Evolutionary conservation across 2,113 vertebrate species (phyloP), one percentile per base, ranked within the genome.

Genomic region (Ellobius talpinus): DNA sequence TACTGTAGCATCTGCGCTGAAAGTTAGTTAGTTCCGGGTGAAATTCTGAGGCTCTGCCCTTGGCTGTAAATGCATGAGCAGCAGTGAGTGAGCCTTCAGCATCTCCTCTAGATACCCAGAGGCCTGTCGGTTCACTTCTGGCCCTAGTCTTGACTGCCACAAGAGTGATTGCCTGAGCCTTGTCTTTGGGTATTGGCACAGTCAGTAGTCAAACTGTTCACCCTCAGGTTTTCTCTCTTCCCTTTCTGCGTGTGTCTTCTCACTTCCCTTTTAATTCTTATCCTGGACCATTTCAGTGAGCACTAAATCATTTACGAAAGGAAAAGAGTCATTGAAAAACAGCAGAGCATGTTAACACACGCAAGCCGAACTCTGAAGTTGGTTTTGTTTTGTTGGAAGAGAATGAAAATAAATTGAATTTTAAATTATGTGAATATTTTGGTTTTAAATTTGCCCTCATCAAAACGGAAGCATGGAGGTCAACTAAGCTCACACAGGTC

Each of bases 391-490:
- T 16, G 24, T 91, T 19, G 31, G 42, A 76, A 5, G 31, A 76
- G 3, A 36, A 84, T 87, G 23, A 90, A 96, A 78, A 12, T 82
- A 96, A 11, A 81, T 66, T 5, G 12, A 90, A 93, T 90, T 72
- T 42, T 29, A 85, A 73, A 78, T 65, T 52, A 73, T 31, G 29
- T 65, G 31, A 93, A 84, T 26, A 47, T 76, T 91, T 89, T 36
- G 24, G 77, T 94, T 94, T 96, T 14, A 61, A 96, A 58, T 78
- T 87, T 96, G 39, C 55, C n/a, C 42, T 90, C 76, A 65, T 70
- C 65, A 94, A 77, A 94, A 94, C 16, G 17, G 72, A 88, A 89
- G 63, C 21, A 19, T 16, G 24, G 82, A 94, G 6, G 0, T 95
- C 39, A 10, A 63, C 55, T 91, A 39, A 52, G 47, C 31, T 93